These are phyloP conservation scores for Epinotia demarniana DNA, from an alignment of 2,888 invertebrate genomes.

Conservation along the genomic window DNA sequence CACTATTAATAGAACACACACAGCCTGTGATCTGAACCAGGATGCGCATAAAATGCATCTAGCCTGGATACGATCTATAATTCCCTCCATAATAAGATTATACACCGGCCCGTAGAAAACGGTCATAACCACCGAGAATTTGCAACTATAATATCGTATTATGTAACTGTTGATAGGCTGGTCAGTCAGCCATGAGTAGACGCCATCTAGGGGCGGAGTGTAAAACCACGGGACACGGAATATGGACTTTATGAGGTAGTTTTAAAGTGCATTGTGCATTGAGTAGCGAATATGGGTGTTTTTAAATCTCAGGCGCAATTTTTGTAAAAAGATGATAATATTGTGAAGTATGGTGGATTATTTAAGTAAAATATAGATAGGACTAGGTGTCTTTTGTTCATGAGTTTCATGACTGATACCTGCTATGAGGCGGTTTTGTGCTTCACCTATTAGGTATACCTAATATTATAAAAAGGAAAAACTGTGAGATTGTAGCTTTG, in stretches of 20 bases:
- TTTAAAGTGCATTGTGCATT: neutral
- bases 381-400: neutral
- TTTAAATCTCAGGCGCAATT: neutral
- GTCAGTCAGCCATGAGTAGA: slow-evolving; percentile 1
- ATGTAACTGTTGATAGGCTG: neutral
- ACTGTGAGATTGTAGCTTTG: no score
- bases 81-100: slow-evolving; percentile 31
- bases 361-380: neutral
- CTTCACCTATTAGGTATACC: no score
- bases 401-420: neutral
- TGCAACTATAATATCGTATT: neutral
- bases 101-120: neutral
- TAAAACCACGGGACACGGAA: neutral
- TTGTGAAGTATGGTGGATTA: neutral
- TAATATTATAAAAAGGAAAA: no score
- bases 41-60: slow-evolving; percentile 34
- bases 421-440: no score
- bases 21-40: slow-evolving; percentile 4
- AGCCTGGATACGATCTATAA: slow-evolving; percentile 27
- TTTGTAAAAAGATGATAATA: neutral
- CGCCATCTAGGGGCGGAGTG: slow-evolving; percentile 1
- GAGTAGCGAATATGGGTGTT: neutral
- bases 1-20: slow-evolving; percentile 13
- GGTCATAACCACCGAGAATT: neutral
- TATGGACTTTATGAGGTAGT: neutral